A percentile compares a stretch with the other conserved stretches of the same genome.
phyloP scores from a whole-genome alignment of 2,797 vertebrate genomes.

The Cephalopachus bancanus region DNA sequence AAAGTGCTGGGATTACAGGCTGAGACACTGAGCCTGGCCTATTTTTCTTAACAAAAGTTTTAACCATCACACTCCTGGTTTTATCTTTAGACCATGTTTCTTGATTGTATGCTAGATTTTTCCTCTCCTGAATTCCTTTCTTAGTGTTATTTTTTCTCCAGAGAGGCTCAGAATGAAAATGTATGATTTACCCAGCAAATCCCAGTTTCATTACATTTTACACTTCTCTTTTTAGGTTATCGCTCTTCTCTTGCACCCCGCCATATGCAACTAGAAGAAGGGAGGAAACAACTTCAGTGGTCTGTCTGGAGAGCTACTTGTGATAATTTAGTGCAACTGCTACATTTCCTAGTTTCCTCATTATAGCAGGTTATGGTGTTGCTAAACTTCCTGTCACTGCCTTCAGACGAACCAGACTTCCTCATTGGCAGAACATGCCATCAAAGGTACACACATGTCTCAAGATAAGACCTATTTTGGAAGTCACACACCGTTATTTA shows the following conservation, averaged over 20 bases:
- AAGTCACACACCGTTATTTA: not conserved
- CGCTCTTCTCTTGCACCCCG: not conserved
- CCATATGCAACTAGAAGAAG: not conserved
- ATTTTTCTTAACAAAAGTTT: slow-evolving; percentile 2
- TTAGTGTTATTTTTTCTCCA: slow-evolving; percentile 4
- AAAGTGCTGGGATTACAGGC: too few species aligned
- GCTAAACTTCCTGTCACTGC: not conserved
- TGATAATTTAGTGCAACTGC: not conserved
- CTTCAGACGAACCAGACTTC: not conserved
- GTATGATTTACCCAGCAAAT: slow-evolving; percentile 10
- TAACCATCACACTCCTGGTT: not conserved
- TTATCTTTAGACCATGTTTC: not conserved
- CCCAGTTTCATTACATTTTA: not conserved
- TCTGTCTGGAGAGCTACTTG: slow-evolving; percentile 18
- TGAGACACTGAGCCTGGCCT: too few species aligned
- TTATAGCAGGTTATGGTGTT: not conserved
- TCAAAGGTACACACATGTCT: not conserved
- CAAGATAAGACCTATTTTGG: not conserved
- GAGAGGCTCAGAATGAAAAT: not conserved
- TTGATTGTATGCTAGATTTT: not conserved
- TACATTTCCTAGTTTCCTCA: not conserved
- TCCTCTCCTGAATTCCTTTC: slow-evolving; percentile 13
- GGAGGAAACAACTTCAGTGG: not conserved
- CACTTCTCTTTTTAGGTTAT: not conserved
- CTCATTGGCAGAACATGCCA: not conserved